Evolutionary conservation across 2,113 vertebrate species (phyloP).

Genomic region (Coregonus clupeaformis): DNA sequence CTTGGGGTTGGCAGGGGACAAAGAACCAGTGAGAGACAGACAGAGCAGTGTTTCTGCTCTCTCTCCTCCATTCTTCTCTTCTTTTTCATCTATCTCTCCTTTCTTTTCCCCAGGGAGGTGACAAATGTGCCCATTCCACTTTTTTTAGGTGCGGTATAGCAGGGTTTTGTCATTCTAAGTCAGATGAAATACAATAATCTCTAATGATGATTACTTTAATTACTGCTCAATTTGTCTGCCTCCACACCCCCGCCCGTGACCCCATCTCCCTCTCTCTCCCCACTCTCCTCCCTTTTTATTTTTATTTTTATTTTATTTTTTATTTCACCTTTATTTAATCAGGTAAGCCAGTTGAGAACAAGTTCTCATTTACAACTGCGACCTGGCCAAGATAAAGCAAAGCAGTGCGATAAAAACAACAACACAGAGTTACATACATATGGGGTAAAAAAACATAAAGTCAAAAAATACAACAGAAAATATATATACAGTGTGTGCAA

Average conservation of each 20-base stretch:
- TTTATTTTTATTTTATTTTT: too few relatives aligned
- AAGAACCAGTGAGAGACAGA: background rate
- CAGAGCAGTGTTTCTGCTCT: too few relatives aligned
- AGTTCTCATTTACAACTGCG: too few relatives aligned
- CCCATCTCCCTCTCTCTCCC: background rate
- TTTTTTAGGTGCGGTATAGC: too few relatives aligned
- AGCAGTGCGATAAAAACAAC: too few relatives aligned
- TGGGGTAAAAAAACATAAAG: too few relatives aligned
- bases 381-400: too few relatives aligned
- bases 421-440: too few relatives aligned
- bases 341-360: too few relatives aligned
- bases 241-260: conserved; percentile 22
- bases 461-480: too few relatives aligned
- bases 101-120: background rate
- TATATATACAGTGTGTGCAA: too few relatives aligned
- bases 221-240: conserved; percentile 64
- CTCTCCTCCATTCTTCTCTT: background rate
- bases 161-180: conserved; percentile 48
- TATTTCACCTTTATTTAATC: too few relatives aligned
- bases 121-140: background rate
- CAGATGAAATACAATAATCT: conserved; percentile 56
- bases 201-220: conserved; percentile 67
- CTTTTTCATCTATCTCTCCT: background rate
- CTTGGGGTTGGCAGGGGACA: conserved; percentile 25
- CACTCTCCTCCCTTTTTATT: background rate